These are phyloP conservation scores for Rhinolophus sinicus DNA, from an alignment of 2,113 vertebrate genomes.

Conservation along the genomic window DNA sequence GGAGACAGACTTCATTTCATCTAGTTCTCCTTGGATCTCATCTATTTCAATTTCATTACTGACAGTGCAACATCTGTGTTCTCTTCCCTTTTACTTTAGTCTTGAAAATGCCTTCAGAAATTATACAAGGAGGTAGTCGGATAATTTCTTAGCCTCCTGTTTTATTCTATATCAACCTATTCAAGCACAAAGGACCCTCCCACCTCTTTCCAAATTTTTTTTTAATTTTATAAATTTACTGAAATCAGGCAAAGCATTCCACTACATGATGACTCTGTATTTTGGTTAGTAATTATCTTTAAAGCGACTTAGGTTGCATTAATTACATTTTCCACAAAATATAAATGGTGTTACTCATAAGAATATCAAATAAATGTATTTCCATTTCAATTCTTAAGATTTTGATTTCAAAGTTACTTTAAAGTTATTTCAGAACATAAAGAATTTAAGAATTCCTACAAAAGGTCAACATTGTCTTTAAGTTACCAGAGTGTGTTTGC, in stretches of 20 bases:
- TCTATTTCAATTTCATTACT: slow-evolving; percentile 52
- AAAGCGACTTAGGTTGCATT: neutral
- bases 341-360: neutral
- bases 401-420: neutral
- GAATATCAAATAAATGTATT: neutral
- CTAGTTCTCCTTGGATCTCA: slow-evolving; percentile 20
- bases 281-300: neutral
- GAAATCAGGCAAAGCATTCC: neutral
- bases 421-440: neutral
- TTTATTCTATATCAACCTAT: neutral
- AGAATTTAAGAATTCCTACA: neutral
- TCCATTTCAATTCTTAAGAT: neutral
- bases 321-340: neutral
- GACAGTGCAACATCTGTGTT: neutral
- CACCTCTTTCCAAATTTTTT: neutral
- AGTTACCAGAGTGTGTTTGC: neutral
- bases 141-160: neutral
- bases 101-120: slow-evolving; percentile 50
- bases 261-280: neutral
- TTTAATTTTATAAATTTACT: slow-evolving; percentile 20
- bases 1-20: slow-evolving; percentile 31
- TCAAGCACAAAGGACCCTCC: neutral
- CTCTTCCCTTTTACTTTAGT: slow-evolving; percentile 4
- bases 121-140: neutral
- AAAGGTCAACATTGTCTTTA: neutral